Evolutionary conservation across 2,888 invertebrate species (phyloP).

Genomic region (Beris chalybata): DNA sequence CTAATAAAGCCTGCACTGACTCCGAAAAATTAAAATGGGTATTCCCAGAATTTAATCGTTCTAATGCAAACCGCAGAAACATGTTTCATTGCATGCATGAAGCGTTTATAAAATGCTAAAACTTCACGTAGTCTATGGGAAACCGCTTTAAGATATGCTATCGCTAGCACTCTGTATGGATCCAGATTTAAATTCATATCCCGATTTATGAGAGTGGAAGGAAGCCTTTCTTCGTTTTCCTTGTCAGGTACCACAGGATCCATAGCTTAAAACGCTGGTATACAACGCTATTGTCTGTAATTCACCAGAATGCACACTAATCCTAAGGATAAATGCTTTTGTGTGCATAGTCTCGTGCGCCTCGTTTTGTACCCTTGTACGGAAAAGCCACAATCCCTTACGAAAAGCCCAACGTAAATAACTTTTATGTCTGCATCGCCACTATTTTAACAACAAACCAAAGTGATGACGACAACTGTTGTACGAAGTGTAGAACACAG

Average conservation of each 20-base stretch:
- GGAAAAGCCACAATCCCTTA: conserved; percentile 17
- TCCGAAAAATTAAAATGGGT: no score
- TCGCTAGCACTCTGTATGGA: conserved; percentile 7
- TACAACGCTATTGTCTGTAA: conserved; percentile 12
- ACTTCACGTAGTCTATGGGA: background rate
- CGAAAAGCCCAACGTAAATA: conserved; percentile 13
- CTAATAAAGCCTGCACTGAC: no score
- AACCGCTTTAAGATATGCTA: conserved; percentile 15
- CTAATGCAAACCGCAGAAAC: no score
- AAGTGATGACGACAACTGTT: background rate
- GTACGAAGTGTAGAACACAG: background rate
- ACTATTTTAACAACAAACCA: background rate
- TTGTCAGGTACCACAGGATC: no score
- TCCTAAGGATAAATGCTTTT: conserved; percentile 29
- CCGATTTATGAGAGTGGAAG: conserved; percentile 22
- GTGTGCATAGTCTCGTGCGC: conserved; percentile 14
- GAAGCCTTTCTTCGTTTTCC: no score
- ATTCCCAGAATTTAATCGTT: no score
- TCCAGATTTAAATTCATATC: conserved; percentile 28
- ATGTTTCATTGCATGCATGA: no score
- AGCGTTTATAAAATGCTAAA: no score
- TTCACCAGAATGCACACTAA: conserved; percentile 27
- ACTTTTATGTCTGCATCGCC: conserved; percentile 1
- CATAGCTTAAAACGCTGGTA: no score
- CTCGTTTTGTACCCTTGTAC: background rate